phyloP scores from a whole-genome alignment of 2,797 vertebrate species.

The Urophycis tenuis region DNA sequence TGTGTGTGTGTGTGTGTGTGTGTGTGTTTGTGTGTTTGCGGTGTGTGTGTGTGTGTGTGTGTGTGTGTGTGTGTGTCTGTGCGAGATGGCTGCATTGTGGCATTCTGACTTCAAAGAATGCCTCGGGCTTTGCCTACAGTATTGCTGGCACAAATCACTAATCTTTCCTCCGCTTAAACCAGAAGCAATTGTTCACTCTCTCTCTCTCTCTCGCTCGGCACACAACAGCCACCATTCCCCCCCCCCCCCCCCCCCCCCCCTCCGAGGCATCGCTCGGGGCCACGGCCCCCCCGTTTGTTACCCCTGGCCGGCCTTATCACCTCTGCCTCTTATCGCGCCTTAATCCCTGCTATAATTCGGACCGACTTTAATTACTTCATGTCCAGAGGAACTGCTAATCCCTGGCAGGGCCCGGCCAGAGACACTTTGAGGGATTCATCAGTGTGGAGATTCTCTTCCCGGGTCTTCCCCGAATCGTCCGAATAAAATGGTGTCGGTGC shows the following conservation, averaged over 20 bases:
- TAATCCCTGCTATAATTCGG: conserved; percentile 52
- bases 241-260: too few species aligned
- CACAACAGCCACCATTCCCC: conserved; percentile 22
- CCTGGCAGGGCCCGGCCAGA: conserved; percentile 42
- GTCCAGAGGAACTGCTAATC: conserved; percentile 53
- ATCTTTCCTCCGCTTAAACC: conserved; percentile 31
- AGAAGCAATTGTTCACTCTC: conserved; percentile 14
- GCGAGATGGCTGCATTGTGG: not conserved
- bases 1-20: conserved; percentile 5
- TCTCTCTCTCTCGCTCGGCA: conserved; percentile 4
- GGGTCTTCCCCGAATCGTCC: not conserved
- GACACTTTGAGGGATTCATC: conserved; percentile 27
- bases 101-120: not conserved
- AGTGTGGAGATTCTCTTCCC: not conserved
- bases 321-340: conserved; percentile 40
- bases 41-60: conserved; percentile 8
- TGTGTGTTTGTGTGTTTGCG: conserved; percentile 4
- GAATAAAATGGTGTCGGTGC: not conserved
- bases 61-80: conserved; percentile 1
- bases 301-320: conserved; percentile 37
- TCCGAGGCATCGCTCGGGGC: conserved; percentile 28
- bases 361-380: conserved; percentile 57
- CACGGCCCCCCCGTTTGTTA: conserved; percentile 33
- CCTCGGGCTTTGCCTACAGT: conserved; percentile 8
- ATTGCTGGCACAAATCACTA: conserved; percentile 23